Evolutionary conservation across 2,888 invertebrate genomes (phyloP).

Genomic region (Pheosia gnoma): DNA sequence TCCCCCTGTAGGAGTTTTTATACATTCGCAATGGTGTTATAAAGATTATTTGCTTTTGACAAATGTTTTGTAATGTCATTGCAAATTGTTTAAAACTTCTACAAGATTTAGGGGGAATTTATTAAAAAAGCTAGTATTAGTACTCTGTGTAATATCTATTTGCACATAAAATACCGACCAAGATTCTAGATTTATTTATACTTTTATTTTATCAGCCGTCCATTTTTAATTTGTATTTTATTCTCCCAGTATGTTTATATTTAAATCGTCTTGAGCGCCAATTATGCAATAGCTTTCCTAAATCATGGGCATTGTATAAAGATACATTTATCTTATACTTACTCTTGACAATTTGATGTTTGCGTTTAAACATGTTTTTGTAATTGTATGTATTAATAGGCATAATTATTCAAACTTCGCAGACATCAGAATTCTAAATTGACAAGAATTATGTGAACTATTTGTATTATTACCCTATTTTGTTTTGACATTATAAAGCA

Average conservation of each 20-base stretch:
- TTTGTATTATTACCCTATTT: constrained; percentile 31
- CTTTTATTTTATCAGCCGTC: constrained; percentile 30
- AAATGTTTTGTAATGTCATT: no score
- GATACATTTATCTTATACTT: constrained; percentile 46
- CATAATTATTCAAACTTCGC: constrained; percentile 29
- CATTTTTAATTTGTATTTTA: constrained; percentile 29
- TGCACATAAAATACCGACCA: no score
- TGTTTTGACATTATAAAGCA: constrained; percentile 43
- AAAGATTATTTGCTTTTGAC: no score
- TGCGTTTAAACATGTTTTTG: constrained; percentile 3
- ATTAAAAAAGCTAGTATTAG: no score
- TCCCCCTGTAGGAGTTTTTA: no score
- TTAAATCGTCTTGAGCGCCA: constrained; percentile 22
- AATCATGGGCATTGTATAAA: constrained; percentile 51
- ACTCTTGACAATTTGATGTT: constrained; percentile 30
- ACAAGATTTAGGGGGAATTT: no score
- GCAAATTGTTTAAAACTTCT: no score
- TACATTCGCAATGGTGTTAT: no score
- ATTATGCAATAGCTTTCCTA: constrained; percentile 26
- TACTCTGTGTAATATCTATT: no score
- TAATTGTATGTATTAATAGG: constrained; percentile 21
- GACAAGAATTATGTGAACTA: constrained; percentile 28
- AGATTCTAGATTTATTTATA: no score
- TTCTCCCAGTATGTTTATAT: constrained; percentile 39
- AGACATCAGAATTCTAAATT: constrained; percentile 20